Conservation (phyloP, 2,113 vertebrate genomes). For the Bubo blakistoni region DNA sequence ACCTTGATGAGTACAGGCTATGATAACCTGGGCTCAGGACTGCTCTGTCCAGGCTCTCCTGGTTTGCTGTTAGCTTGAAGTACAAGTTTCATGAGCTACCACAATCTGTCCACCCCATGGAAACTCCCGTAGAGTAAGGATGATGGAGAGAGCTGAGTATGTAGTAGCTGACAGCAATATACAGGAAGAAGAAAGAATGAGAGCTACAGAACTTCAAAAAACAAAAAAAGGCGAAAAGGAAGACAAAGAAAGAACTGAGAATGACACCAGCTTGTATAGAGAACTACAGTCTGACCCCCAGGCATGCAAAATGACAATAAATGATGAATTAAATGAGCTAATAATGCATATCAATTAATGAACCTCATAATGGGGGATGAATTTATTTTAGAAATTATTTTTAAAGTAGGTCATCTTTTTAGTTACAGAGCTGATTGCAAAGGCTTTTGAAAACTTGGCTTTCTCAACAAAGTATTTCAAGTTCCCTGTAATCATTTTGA, state of each 20-base stretch:
- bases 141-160: background rate
- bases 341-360: background rate
- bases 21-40: background rate
- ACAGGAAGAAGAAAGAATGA: background rate
- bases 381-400: background rate
- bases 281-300: background rate
- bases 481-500: slow-evolving; percentile 1
- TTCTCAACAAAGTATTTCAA: slow-evolving; percentile 3
- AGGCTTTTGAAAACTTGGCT: slow-evolving; percentile 8
- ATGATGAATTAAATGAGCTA: background rate
- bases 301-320: background rate
- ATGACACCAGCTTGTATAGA: background rate
- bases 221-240: background rate
- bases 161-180: background rate
- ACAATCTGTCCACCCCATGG: background rate
- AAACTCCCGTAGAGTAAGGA: background rate
- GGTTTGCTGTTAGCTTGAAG: background rate
- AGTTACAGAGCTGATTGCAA: slow-evolving; percentile 21
- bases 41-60: background rate
- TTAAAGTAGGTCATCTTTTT: background rate
- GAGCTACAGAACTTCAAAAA: background rate
- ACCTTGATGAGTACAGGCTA: background rate
- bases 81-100: background rate
- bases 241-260: background rate
- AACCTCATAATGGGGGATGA: background rate